These are phyloP conservation scores for Cotesia vestalis DNA, from an alignment of 1,140 invertebrate species.

Conservation along the genomic window DNA sequence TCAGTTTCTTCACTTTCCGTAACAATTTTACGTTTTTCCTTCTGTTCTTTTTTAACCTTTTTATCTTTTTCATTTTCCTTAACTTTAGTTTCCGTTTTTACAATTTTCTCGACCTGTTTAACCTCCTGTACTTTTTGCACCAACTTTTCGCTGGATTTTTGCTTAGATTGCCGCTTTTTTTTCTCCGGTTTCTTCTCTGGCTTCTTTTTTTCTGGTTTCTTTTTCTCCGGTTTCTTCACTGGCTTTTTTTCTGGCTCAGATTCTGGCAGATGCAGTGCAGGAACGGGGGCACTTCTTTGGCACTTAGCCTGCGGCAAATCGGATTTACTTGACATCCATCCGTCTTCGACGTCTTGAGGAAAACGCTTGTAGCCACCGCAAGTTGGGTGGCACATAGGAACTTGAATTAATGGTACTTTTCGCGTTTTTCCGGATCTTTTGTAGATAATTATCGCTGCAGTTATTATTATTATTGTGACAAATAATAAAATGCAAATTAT, in stretches of 20 bases:
- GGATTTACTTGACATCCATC: constrained; percentile 22
- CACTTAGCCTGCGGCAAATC: neutral
- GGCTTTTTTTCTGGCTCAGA: constrained; percentile 13
- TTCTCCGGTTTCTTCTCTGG: constrained; percentile 8
- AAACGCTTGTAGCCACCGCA: neutral
- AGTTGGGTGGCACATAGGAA: constrained; percentile 8
- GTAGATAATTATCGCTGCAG: constrained; percentile 26
- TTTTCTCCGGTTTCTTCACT: constrained; percentile 6
- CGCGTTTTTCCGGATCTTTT: constrained; percentile 14
- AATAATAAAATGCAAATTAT: constrained; percentile 26
- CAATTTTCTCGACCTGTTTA: neutral
- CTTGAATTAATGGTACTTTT: no score
- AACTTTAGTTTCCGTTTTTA: neutral
- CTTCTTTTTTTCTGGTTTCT: constrained; percentile 8
- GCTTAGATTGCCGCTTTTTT: neutral
- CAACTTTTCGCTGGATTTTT: neutral
- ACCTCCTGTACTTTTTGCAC: neutral
- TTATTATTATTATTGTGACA: constrained; percentile 27
- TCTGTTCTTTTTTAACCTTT: constrained; percentile 14
- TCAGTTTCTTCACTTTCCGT: no score
- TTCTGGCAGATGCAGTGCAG: neutral
- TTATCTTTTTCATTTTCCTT: neutral
- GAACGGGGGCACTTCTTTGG: neutral
- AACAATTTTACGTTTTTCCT: no score
- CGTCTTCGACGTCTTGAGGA: neutral